Conservation (phyloP, 2,888 invertebrate genomes). For the Brachycybe producta region DNA sequence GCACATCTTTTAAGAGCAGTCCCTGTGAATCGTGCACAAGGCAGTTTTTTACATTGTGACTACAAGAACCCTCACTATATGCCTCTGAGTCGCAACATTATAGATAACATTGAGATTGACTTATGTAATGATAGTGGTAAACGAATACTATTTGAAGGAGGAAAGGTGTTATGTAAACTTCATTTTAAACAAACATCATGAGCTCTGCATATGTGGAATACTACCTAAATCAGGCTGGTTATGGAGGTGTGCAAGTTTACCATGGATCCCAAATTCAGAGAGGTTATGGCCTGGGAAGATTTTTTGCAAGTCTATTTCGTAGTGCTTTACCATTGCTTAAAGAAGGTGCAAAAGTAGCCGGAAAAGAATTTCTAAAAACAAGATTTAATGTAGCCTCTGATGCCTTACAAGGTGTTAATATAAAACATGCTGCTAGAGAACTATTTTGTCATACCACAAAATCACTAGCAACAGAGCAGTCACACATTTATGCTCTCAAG, state of each 20-base stretch:
- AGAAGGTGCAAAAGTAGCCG: slow-evolving; percentile 3
- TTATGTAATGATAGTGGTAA: neutral
- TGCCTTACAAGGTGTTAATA: neutral
- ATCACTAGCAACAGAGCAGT: neutral
- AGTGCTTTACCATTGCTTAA: neutral
- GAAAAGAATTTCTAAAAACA: neutral
- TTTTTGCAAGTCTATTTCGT: slow-evolving; percentile 1
- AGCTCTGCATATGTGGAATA: no score
- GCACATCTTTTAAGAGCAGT: slow-evolving; percentile 26
- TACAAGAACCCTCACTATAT: neutral
- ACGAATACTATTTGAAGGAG: neutral
- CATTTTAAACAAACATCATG: slow-evolving; percentile 3
- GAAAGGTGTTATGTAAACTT: neutral
- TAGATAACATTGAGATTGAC: neutral
- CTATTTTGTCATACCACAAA: slow-evolving; percentile 1
- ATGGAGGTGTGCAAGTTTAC: no score
- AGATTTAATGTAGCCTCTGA: slow-evolving; percentile 7
- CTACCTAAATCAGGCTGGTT: no score
- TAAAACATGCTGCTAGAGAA: slow-evolving; percentile 7
- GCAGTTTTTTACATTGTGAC: no score
- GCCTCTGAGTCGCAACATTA: neutral
- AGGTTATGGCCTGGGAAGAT: no score
- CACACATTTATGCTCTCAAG: neutral
- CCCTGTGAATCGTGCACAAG: slow-evolving; percentile 17
- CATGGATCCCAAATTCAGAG: no score